A percentile compares a stretch with the other conserved stretches of the same genome.
Evolutionary conservation across 1,140 invertebrate species (phyloP).

Genomic region (Chymomyza costata): DNA sequence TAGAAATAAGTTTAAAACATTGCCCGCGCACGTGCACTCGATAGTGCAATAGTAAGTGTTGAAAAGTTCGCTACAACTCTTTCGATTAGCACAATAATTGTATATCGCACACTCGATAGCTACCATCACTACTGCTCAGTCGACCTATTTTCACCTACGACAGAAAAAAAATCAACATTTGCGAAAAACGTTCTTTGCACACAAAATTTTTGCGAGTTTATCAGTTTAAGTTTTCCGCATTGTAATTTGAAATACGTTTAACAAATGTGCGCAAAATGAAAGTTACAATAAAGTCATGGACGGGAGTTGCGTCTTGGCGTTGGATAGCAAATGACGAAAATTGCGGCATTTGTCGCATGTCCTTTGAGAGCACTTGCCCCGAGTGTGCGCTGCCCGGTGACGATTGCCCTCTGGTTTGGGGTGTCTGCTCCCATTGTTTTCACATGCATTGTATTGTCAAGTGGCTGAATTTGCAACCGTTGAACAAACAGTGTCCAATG

Average conservation of each 20-base stretch:
- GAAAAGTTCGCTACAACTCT: no score
- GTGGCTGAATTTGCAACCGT: constrained; percentile 97
- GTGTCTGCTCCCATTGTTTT: constrained; percentile 98
- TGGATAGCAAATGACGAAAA: constrained; percentile 99
- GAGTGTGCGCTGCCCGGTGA: constrained; percentile 99
- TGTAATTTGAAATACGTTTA: constrained; percentile 28
- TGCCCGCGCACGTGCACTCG: no score
- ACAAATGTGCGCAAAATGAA: constrained; percentile 73
- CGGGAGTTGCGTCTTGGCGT: constrained; percentile 96
- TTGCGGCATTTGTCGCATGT: constrained; percentile 99
- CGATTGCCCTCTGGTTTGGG: constrained; percentile 99
- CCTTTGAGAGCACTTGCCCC: constrained; percentile 97
- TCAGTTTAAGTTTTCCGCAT: background rate
- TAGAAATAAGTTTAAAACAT: no score
- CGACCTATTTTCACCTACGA: constrained; percentile 53
- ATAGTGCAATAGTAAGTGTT: no score
- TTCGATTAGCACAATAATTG: background rate
- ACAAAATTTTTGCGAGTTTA: background rate
- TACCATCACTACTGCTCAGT: constrained; percentile 18
- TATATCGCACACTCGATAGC: background rate
- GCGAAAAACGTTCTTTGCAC: constrained; percentile 24
- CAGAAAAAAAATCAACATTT: constrained; percentile 48
- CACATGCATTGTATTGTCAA: constrained; percentile 99
- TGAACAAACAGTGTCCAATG: constrained; percentile 98
- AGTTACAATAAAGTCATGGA: constrained; percentile 81